Base-by-base conservation (phyloP, 1,140 invertebrate genomes). In the Pseudomyrmex gracilis region DNA sequence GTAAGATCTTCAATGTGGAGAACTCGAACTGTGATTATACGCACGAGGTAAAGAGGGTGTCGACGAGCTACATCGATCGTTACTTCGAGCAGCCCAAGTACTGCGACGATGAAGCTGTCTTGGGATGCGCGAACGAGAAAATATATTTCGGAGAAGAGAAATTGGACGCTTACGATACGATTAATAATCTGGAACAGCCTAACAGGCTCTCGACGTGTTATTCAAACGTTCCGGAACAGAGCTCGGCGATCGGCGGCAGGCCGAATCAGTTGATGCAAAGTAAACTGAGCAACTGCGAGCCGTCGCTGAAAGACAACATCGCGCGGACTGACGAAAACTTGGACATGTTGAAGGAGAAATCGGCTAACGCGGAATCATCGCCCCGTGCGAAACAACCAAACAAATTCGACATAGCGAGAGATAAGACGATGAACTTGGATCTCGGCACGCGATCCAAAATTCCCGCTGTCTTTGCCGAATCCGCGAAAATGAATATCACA, bases 61-160 rank as follows among this genome's bases (percentile, higher is more conserved):
- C 93, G 0, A 92, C 94, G 0, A 94, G 93, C 67, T 94, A 94
- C 49, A 92, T 94, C 0, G 93, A 94, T 71, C 90, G 93, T 22
- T 94, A 94, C 47, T 94, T 94, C 47, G 93, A 94, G 5, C 92
- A 94, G 20, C 88, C 93, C 0, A 93, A 93, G 43, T 94, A 94
- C 53, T 85, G 90, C 1, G 93, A 94, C 0, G 93, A 94, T 10
- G 92, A 93, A 1, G 49, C n/a, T 2, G 17, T 60, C 3, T 8
- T 87, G 1, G 88, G 88, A 0, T 86, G 85, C 8, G 12, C 83
- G 0, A 67, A 73, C 0, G 92, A 93, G 0, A 89, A 91, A 45
- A 53, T 82, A 15, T 88, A 85, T 74, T 87, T 91, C 2, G 78
- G 84, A 0, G 90, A 93, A 0, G 90, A 92, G 0, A 90, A 90